A percentile compares a stretch with the other conserved stretches of the same genome.
These are phyloP conservation scores for Liolophura sinensis DNA, from an alignment of 1,140 invertebrate genomes.

Conservation along the genomic window DNA sequence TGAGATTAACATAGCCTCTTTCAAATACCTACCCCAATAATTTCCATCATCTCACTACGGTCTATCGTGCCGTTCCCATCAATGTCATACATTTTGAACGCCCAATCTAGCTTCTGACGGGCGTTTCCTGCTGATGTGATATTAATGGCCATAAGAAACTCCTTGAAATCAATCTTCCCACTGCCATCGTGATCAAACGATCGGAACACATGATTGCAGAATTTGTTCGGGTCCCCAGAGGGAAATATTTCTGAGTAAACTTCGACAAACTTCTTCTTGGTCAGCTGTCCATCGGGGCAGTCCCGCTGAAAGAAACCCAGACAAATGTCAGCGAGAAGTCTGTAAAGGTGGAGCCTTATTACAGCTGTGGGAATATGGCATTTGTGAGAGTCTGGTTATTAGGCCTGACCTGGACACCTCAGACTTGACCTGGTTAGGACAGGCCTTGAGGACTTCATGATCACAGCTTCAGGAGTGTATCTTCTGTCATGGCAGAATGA, in stretches of 20 bases:
- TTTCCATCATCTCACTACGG: constrained; percentile 77
- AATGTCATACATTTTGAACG: constrained; percentile 97
- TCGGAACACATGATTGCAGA: constrained; percentile 98
- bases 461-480: too few relatives aligned
- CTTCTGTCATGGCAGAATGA: too few relatives aligned
- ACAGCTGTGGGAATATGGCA: background rate
- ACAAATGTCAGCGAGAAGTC: background rate
- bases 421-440: too few relatives aligned
- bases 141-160: constrained; percentile 79
- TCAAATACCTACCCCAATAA: constrained; percentile 62
- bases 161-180: constrained; percentile 64
- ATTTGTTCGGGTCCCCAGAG: constrained; percentile 96
- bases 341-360: background rate
- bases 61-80: constrained; percentile 99
- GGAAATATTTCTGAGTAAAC: constrained; percentile 96
- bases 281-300: constrained; percentile 96
- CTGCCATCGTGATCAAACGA: constrained; percentile 99
- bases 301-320: constrained; percentile 80
- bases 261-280: constrained; percentile 97
- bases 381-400: too few relatives aligned
- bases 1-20: background rate
- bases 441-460: too few relatives aligned
- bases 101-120: constrained; percentile 99
- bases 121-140: constrained; percentile 93
- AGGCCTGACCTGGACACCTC: too few relatives aligned